Conservation (phyloP, 2,113 vertebrate genomes). For the Proterorhinus semilunaris region DNA sequence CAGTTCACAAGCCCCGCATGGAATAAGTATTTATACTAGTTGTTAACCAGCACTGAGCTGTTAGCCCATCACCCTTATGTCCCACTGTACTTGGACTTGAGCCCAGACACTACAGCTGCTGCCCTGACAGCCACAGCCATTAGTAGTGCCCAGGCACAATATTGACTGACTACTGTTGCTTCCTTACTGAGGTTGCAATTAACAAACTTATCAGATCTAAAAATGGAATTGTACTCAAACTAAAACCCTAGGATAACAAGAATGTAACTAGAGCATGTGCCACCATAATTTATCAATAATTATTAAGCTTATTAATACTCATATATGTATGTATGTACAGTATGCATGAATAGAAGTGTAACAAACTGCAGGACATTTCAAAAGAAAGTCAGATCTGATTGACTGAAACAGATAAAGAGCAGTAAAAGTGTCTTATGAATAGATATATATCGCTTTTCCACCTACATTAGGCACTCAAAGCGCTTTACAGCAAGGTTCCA, state of each 20-base stretch:
- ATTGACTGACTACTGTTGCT: neutral
- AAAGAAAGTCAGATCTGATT: slow-evolving; percentile 14
- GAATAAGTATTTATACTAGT: neutral
- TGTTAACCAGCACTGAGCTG: neutral
- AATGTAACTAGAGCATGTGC: slow-evolving; percentile 1
- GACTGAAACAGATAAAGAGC: slow-evolving; percentile 27
- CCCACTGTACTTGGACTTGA: slow-evolving; percentile 19
- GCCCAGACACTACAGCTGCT: slow-evolving; percentile 21
- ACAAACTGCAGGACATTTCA: slow-evolving; percentile 5
- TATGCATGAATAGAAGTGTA: slow-evolving; percentile 5
- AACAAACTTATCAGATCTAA: neutral
- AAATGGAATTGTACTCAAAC: neutral
- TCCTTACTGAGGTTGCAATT: neutral
- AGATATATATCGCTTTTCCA: no score
- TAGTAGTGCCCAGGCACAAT: neutral
- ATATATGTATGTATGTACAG: neutral
- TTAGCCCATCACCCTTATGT: slow-evolving; percentile 15
- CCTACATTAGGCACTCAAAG: no score
- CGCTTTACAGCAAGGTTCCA: no score
- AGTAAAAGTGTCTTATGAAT: slow-evolving; percentile 22
- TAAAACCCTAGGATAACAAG: neutral
- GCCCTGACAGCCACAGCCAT: slow-evolving; percentile 15
- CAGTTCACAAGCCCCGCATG: neutral
- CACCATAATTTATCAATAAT: neutral
- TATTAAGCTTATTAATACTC: no score